phyloP scores from a whole-genome alignment of 2,113 vertebrate species.

The Pomatostomus ruficeps region DNA sequence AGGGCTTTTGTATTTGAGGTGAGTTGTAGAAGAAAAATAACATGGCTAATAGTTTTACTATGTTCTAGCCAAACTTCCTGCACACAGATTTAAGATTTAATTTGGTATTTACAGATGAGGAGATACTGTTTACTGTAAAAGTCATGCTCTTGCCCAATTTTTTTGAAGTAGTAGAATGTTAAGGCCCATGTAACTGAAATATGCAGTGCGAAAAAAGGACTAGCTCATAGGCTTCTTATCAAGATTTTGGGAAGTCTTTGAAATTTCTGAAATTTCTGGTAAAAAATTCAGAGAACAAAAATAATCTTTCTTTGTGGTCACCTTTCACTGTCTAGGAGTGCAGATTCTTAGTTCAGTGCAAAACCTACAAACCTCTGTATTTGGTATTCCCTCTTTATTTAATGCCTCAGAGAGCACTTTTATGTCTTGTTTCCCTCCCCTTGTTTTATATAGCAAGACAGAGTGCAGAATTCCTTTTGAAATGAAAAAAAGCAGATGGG shows the following conservation, averaged over 20 bases:
- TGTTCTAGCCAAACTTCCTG: background rate
- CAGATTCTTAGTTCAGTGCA: background rate
- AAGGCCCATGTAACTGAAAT: background rate
- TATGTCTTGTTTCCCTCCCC: background rate
- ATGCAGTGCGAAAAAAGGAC: background rate
- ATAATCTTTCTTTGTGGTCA: background rate
- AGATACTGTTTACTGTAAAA: background rate
- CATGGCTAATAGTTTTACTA: background rate
- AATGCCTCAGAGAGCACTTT: background rate
- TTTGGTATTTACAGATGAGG: background rate
- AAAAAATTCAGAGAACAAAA: background rate
- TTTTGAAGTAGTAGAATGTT: background rate
- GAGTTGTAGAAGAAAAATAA: background rate
- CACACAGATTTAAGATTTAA: background rate
- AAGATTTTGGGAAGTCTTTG: background rate
- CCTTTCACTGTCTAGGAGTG: background rate
- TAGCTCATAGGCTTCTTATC: background rate
- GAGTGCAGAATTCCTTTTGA: background rate
- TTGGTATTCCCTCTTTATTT: background rate
- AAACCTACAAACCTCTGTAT: rapidly evolving
- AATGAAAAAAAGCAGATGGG: background rate
- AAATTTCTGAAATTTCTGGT: background rate
- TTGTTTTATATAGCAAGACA: background rate
- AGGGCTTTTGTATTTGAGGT: background rate
- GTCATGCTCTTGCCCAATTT: background rate